Evolutionary conservation across 2,888 invertebrate species (phyloP), one percentile per base, ranked within the genome.

Genomic region (Argynnis bischoffii): DNA sequence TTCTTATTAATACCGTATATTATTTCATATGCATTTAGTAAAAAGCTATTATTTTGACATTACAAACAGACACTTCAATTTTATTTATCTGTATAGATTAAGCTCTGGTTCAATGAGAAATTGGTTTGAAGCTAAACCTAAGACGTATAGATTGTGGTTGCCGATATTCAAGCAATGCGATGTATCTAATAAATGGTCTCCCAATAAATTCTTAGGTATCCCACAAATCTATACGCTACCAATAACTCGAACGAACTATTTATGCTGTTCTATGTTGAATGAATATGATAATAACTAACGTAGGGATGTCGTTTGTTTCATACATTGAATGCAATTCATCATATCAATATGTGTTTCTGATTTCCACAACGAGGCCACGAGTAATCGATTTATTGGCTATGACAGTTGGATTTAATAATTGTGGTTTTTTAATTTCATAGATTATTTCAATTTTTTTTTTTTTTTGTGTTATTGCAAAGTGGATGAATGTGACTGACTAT

Each of bases 251-350:
- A 18, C 26, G 26, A 53, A 18, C 53, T 61, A 51, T 41, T 61
- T 53, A 61, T 61, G 35, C 53, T 53, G 53, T 53, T 51, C 31
- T 31, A 61, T 14, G 15, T 53, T 35, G 50, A 6, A 21, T 61
- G 61, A 53, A 61, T 61, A 61, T 61, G 61, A 61, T 61, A 53
- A 53, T 61, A 61, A 53, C 61, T 61, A 53, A 53, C 51, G 35
- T 2, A 18, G 61, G 4, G 50, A 15, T 50, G 41, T 53, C 31
- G 61, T 61, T 61, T 61, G 61, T 61, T 53, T 61, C 18, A 35
- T 51, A 53, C 51, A 61, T 35, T 61, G 61, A 48, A 16, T 2
- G 26, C 26, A 3, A 59, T 48, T 16, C 15, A n/a, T 59, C 59
- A 59, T 59, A 59, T 48, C 55, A n/a, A 21, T 26, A 26, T 2